These are phyloP conservation scores for Diplodus puntazzo DNA, from an alignment of 2,797 vertebrate species.

Conservation along the genomic window DNA sequence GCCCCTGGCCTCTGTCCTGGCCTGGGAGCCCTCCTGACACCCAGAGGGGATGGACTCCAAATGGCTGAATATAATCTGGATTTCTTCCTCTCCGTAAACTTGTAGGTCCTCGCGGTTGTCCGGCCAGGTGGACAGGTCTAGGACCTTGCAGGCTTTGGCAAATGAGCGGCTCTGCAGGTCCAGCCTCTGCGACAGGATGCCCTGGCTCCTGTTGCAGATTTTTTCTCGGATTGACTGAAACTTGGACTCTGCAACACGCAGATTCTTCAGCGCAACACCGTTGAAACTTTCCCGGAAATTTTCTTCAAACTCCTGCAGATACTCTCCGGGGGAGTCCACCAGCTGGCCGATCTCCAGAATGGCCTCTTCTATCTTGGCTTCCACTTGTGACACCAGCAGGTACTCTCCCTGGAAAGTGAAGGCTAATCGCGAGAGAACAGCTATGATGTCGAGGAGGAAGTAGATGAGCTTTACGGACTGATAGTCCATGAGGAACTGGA, in stretches of 20 bases:
- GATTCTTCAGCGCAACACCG: slow-evolving; percentile 94
- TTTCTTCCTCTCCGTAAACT: slow-evolving; percentile 93
- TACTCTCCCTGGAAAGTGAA: slow-evolving; percentile 95
- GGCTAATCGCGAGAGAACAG: slow-evolving; percentile 93
- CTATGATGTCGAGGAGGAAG: slow-evolving; percentile 95
- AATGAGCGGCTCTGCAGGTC: slow-evolving; percentile 91
- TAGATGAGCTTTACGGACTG: slow-evolving; percentile 97
- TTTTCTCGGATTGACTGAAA: slow-evolving; percentile 98
- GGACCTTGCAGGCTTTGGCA: slow-evolving; percentile 93
- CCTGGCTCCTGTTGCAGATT: slow-evolving; percentile 95
- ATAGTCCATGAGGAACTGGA: slow-evolving; percentile 98
- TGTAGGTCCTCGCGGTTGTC: slow-evolving; percentile 90
- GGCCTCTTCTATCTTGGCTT: slow-evolving; percentile 93
- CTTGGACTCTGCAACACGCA: slow-evolving; percentile 96
- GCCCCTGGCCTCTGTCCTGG: slow-evolving; percentile 86
- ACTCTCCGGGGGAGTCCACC: slow-evolving; percentile 93
- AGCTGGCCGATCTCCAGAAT: slow-evolving; percentile 94
- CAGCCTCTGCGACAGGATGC: slow-evolving; percentile 92
- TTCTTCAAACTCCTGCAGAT: slow-evolving; percentile 97
- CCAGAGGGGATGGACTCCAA: slow-evolving; percentile 89
- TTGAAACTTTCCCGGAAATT: slow-evolving; percentile 97
- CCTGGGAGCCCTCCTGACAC: slow-evolving; percentile 84
- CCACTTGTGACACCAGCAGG: slow-evolving; percentile 93
- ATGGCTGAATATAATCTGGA: slow-evolving; percentile 92
- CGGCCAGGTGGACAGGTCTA: slow-evolving; percentile 93